Evolutionary conservation across 1,140 invertebrate species (phyloP).

Genomic region (Drosophila subobscura): DNA sequence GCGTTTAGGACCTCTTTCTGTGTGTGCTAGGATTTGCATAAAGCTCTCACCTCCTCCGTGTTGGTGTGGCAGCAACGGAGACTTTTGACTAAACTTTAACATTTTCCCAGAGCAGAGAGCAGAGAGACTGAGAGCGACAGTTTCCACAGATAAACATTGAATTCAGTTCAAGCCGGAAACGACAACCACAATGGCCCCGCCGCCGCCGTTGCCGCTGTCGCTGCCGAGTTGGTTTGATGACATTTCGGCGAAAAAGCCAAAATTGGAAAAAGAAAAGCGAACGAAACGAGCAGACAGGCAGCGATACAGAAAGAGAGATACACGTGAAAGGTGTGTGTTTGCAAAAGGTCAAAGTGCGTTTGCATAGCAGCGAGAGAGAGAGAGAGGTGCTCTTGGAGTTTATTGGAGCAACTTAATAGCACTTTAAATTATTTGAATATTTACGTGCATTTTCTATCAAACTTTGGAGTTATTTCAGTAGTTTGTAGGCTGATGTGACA

Average conservation of each 20-base stretch:
- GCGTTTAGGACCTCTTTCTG: conserved; percentile 56
- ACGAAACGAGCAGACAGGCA: conserved; percentile 1
- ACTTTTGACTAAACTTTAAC: conserved; percentile 57
- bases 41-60: conserved; percentile 61
- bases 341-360: conserved; percentile 59
- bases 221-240: conserved; percentile 2
- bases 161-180: conserved; percentile 11
- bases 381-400: conserved; percentile 2
- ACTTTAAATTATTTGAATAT: no score
- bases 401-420: no score
- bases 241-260: conserved; percentile 12
- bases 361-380: neutral
- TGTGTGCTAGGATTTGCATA: conserved; percentile 67
- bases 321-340: no score
- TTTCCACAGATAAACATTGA: conserved; percentile 62
- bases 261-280: conserved; percentile 15
- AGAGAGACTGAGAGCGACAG: conserved; percentile 21
- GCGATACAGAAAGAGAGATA: neutral
- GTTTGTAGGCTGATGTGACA: no score
- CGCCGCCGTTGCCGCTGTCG: no score
- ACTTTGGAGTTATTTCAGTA: no score
- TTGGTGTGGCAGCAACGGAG: neutral
- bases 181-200: no score
- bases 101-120: conserved; percentile 19
- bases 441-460: no score